Percentiles rank a stretch among this genome's conserved stretches.
Conservation (phyloP, 2,113 vertebrate genomes). For the Psephotus haematonotus region DNA sequence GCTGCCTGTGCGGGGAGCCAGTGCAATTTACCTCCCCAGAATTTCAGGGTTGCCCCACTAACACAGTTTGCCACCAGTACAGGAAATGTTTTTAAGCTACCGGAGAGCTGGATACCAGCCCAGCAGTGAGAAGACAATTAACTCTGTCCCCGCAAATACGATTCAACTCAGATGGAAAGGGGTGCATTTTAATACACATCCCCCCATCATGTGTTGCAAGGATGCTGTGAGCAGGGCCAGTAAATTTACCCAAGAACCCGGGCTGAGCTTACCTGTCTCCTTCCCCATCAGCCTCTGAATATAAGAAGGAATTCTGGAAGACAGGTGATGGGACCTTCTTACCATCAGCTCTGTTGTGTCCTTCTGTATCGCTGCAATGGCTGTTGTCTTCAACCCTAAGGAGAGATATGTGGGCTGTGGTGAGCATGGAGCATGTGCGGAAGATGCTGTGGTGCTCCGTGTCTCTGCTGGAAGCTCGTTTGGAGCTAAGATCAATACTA, state of each 20-base stretch:
- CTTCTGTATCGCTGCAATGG: conserved; percentile 67
- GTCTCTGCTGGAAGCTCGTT: background rate
- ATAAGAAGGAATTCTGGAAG: background rate
- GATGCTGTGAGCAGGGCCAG: background rate
- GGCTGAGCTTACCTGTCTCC: background rate
- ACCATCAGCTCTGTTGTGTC: conserved; percentile 58
- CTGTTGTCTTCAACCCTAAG: conserved; percentile 73
- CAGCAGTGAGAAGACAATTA: background rate
- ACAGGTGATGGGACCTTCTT: background rate
- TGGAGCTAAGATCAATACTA: background rate
- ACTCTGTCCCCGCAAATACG: background rate
- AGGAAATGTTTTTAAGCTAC: background rate
- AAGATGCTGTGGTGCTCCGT: rapidly evolving
- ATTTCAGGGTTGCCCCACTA: background rate
- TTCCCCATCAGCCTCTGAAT: background rate
- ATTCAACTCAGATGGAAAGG: too few species aligned
- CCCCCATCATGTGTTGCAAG: background rate
- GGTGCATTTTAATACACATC: rapidly evolving
- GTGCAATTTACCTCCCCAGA: background rate
- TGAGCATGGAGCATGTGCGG: rapidly evolving
- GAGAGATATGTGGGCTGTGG: rapidly evolving
- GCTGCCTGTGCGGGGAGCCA: background rate
- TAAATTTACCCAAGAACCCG: rapidly evolving
- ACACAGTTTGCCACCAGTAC: background rate
- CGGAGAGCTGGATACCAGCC: background rate